Base-by-base conservation (phyloP, 1,140 invertebrate genomes). In the Portunus trituberculatus region DNA sequence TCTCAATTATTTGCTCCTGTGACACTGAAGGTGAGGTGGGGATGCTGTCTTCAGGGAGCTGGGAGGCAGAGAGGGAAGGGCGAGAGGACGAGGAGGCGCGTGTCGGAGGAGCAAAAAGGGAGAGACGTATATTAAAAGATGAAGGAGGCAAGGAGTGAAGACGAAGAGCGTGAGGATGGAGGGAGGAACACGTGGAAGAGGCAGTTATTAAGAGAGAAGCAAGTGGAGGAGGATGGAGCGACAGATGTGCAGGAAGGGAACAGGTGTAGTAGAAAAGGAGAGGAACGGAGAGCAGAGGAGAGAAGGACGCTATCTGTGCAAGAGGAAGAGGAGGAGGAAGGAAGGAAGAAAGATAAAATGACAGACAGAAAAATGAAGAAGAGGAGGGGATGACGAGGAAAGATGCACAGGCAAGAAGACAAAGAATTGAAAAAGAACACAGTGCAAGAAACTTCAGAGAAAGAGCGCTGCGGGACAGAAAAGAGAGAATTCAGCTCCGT, bases 141-240 rank as follows among this genome's bases (percentile, higher is more conserved):
- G 67, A 25, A 76, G 67, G 67, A 76, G 67, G 67, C 20, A 20
- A n/a, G 67, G 12, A n/a, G 67, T n/a, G 67, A n/a, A n/a, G 67
- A n/a, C 6, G 67, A n/a, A 76, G 25, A n/a, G 20, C 52, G 52
- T 59, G 52, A 59, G 10, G 25, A 25, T 76, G 0, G 16, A 8
- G 16, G n/a, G n/a, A 76, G n/a, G 67, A 76, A n/a, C 67, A 76
- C 12, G 67, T 76, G 67, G n/a, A 76, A 8, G 67, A 76, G 67
- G n/a, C 67, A n/a, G 67, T 76, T 76, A 76, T 76, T 76, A 76
- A 76, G n/a, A 76, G 25, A 76, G 67, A n/a, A 76, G n/a, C 67
- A 12, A n/a, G 67, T 25, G 67, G n/a, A 76, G n/a, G n/a, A 76
- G n/a, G 0, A 59, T 0, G 12, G n/a, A 8, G 20, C 20, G 67